These are phyloP conservation scores for Buteo buteo DNA, from an alignment of 2,113 vertebrate genomes.

Conservation along the genomic window DNA sequence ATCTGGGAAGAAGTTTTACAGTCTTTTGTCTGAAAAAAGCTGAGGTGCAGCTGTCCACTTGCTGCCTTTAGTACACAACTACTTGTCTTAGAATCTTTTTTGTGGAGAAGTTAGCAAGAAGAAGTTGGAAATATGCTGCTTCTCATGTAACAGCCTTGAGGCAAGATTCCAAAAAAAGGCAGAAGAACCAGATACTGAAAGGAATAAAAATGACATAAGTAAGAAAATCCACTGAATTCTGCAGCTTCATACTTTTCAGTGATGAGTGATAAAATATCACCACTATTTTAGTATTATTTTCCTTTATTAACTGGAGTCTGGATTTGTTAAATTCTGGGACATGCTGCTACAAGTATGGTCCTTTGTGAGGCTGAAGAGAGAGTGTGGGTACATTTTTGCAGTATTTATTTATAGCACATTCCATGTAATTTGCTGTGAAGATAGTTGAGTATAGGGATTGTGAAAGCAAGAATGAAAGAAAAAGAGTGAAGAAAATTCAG, in stretches of 20 bases:
- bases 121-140: background rate
- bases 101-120: background rate
- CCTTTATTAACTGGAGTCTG: background rate
- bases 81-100: background rate
- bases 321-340: background rate
- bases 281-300: background rate
- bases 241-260: background rate
- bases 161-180: background rate
- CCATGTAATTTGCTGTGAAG: background rate
- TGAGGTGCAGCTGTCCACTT: fast-evolving
- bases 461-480: background rate
- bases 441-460: background rate
- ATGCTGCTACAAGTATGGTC: background rate
- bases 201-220: background rate
- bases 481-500: background rate
- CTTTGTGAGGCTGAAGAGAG: background rate
- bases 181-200: background rate
- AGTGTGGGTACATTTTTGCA: background rate
- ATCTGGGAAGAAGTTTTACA: background rate
- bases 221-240: background rate
- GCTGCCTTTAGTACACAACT: background rate
- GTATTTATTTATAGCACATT: background rate
- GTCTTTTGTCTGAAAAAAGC: background rate
- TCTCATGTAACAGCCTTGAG: background rate
- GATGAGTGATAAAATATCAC: background rate